These are phyloP conservation scores for Euphonia xanthogaster DNA, from an alignment of 2,797 vertebrate species.

Conservation along the genomic window DNA sequence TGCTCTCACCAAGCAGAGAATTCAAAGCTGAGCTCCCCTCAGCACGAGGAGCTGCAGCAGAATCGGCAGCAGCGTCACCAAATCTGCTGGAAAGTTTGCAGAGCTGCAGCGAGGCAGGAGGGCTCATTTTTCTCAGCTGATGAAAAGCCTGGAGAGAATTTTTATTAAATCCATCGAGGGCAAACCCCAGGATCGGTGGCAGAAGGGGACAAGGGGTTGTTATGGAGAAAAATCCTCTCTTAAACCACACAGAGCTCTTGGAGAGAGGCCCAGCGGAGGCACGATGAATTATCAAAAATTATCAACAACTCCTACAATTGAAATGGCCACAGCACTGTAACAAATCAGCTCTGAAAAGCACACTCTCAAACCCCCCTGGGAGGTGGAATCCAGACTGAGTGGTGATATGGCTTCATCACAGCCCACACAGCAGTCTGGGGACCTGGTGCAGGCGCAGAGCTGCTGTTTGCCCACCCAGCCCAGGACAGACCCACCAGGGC, in stretches of 20 bases:
- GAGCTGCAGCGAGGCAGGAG: not conserved
- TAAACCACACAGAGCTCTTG: not conserved
- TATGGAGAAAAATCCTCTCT: slow-evolving; percentile 37
- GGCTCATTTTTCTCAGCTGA: slow-evolving; percentile 25
- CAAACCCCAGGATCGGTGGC: not conserved
- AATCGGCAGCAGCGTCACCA: not conserved
- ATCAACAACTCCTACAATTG: not conserved
- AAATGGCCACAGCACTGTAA: not conserved
- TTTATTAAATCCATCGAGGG: slow-evolving; percentile 46
- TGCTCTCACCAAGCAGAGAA: not conserved
- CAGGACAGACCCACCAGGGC: not conserved
- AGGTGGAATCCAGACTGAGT: not conserved
- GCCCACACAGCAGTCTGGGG: not conserved
- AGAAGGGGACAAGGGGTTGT: not conserved
- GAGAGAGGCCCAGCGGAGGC: not conserved
- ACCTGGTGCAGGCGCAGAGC: not conserved
- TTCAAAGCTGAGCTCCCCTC: not conserved
- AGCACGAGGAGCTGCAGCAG: not conserved
- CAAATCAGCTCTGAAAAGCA: slow-evolving; percentile 3
- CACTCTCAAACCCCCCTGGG: not conserved
- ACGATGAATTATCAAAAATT: not conserved
- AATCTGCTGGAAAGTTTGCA: slow-evolving; percentile 22
- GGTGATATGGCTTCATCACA: not conserved
- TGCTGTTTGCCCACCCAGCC: not conserved
- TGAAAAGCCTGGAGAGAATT: slow-evolving; percentile 26